Conservation (phyloP, 2,113 vertebrate species). For the Tragelaphus strepsiceros region DNA sequence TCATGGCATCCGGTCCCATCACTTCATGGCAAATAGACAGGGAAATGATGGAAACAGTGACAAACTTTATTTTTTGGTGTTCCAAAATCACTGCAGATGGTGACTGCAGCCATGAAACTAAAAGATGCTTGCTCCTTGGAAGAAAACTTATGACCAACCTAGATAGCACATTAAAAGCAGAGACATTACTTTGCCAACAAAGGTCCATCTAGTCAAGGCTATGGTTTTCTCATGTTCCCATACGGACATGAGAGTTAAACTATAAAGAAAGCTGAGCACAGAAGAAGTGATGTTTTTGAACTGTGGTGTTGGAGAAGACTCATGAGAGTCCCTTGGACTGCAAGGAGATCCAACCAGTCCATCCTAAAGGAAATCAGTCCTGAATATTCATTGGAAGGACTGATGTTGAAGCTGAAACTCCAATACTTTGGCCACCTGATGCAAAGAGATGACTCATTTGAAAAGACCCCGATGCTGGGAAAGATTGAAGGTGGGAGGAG, state of each 20-base stretch:
- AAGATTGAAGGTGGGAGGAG: fast-evolving
- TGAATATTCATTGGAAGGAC: neutral
- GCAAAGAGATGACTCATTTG: neutral
- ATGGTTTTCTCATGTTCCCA: neutral
- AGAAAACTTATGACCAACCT: neutral
- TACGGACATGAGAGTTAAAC: neutral
- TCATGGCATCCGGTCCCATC: neutral
- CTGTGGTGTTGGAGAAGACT: neutral
- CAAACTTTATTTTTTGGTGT: neutral
- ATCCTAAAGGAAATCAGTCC: neutral
- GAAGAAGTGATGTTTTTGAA: neutral
- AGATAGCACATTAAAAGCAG: neutral
- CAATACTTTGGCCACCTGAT: neutral
- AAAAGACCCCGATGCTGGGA: neutral
- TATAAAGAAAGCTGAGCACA: neutral
- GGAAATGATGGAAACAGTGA: neutral
- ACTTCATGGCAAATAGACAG: neutral
- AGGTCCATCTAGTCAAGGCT: neutral
- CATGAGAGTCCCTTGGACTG: neutral
- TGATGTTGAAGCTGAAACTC: neutral
- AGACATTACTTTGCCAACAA: neutral
- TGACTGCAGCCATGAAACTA: neutral
- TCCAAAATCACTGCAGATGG: neutral
- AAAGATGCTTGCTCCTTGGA: neutral
- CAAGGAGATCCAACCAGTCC: neutral